Evolutionary conservation across 2,797 vertebrate genomes (phyloP), one percentile per base, ranked within the genome.

Genomic region (Pogonophryne albipinna): DNA sequence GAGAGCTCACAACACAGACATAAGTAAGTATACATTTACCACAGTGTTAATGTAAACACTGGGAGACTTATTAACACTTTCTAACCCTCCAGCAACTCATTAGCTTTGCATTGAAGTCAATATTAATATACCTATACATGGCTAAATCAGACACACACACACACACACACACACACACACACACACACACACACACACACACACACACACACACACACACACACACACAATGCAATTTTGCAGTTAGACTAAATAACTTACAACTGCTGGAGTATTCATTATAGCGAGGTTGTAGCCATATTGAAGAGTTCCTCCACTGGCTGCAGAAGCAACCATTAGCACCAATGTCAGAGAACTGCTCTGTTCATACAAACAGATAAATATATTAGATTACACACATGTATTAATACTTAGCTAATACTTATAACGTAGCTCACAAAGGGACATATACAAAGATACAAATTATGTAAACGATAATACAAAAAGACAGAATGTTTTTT

Each of bases 251-350:
- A 2, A 19, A 45, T 62, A 27, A 74, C 97, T 87, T 90, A 98
- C 97, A 67, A 70, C 73, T 56, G 95, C 96, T 7, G 97, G 97
- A 72, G 97, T 91, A 27, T 96, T 98, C 95, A 98, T 97, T 84
- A 98, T 95, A 51, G 96, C 96, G 3, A 99, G 94, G 90, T 97
- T 99, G 91, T 97, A 98, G 57, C 97, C 97, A 10, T 97, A 99
- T 3, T 97, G 98, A 80, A 99, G 96, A 42, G 97, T 97, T 75
- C 98, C 98, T 76, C 98, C 97, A 72, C 96, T 95, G 58, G 96
- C 96, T 60, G 97, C 94, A 0, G 96, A 96, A 41, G 94, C 95
- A 84, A 97, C 87, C 78, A 96, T 96, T 27, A 98, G 89, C 69
- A 96, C 89, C 86, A 99, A 85, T 61, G 92, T 94, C 79, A 91